phyloP scores from a whole-genome alignment of 2,797 vertebrate species.

The Hephaestus fuliginosus region DNA sequence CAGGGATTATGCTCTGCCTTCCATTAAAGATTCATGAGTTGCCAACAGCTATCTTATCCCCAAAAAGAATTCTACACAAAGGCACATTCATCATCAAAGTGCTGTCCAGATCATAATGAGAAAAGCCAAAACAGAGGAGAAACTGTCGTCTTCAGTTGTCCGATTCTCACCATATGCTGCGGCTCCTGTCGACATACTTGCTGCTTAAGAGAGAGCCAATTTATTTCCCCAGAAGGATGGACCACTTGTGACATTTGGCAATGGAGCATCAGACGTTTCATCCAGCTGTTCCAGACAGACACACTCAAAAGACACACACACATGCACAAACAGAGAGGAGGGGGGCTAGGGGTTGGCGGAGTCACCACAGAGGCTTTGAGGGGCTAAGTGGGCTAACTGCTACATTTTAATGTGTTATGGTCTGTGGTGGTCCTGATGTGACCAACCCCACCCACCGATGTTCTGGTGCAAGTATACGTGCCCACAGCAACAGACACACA shows the following conservation, averaged over 20 bases:
- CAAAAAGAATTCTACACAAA: conserved; percentile 58
- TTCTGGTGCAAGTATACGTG: background rate
- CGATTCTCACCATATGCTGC: conserved; percentile 73
- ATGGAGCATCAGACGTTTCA: conserved; percentile 71
- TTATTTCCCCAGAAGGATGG: conserved; percentile 81
- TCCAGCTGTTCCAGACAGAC: conserved; percentile 76
- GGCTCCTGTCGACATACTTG: conserved; percentile 69
- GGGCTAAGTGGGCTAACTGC: conserved; percentile 56
- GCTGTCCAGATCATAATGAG: conserved; percentile 76
- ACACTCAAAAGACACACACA: conserved; percentile 29
- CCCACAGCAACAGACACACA: conserved; percentile 26
- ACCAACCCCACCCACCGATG: conserved; percentile 19
- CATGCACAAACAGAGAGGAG: conserved; percentile 25
- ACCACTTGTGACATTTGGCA: conserved; percentile 84
- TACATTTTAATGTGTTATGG: conserved; percentile 51
- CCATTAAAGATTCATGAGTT: conserved; percentile 73
- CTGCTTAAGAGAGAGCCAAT: conserved; percentile 81
- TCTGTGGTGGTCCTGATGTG: conserved; percentile 41
- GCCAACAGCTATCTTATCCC: conserved; percentile 56
- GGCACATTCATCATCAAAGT: conserved; percentile 79
- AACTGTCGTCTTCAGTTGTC: conserved; percentile 74
- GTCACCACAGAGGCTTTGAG: conserved; percentile 46
- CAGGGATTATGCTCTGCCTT: conserved; percentile 47
- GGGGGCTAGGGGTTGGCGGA: conserved; percentile 13
- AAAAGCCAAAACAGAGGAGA: conserved; percentile 70